Evolutionary conservation across 2,888 invertebrate species (phyloP), one percentile per base, ranked within the genome.

Genomic region (Polydrusus cervinus): DNA sequence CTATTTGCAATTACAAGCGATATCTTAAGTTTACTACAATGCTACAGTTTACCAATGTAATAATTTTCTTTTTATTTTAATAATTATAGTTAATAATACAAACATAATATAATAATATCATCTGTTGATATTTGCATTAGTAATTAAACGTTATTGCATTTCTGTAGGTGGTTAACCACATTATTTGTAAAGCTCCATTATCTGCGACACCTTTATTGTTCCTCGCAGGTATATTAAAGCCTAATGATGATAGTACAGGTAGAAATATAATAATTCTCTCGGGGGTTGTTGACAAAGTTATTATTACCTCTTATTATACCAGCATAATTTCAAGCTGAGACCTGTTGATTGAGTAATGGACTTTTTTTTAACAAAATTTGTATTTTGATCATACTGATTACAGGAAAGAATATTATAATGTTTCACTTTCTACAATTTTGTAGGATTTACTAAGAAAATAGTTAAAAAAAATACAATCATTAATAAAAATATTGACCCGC

Each of bases 121-220:
- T 18, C 51, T 11, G 1, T 20, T 51, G 6, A 13, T 20, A 51
- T 51, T 51, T 51, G 20, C 20, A 7, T 20, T 20, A 51, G 51
- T 51, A 51, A 51, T 51, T 51, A 51, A 5, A 20, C 51, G 9
- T 51, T 51, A 51, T 18, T 51, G 20, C 11, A 2, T 51, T 8
- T 9, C 51, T 1, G 11, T 20, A 20, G 20, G 51, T 11, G 51
- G 51, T 20, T n/a, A 51, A 51, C 20, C 51, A 20, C 20, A 51
- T 51, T n/a, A n/a, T n/a, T 51, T 18, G 20, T 20, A 18, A 51
- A 20, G 18, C 9, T 18, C 20, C 51, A 10, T 51, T 51, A 20
- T 51, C 20, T 20, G 20, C 18, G 51, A 20, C 51, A 51, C 51
- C 51, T 51, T 20, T 51, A 51, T 51, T 51, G 11, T 51, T 20